phyloP scores from a whole-genome alignment of 2,888 invertebrate genomes.

The Branchellion lobata region DNA sequence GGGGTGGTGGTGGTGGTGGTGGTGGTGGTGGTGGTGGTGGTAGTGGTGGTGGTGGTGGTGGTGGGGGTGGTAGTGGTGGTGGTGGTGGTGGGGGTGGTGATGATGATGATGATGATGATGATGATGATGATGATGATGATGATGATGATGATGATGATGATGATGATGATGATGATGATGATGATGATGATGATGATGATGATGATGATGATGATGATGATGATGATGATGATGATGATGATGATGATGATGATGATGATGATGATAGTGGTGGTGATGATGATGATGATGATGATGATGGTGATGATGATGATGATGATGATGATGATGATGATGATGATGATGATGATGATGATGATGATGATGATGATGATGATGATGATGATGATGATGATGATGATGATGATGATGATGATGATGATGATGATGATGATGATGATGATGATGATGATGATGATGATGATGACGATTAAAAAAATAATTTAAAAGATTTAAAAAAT shows the following conservation, averaged over 20 bases:
- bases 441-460: slow-evolving; percentile 27
- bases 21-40: slow-evolving; percentile 15
- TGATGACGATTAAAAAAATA: too few species aligned
- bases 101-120: slow-evolving; percentile 31
- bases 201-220: slow-evolving; percentile 28
- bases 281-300: slow-evolving; percentile 23
- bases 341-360: slow-evolving; percentile 21
- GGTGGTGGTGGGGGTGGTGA: neutral
- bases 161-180: slow-evolving; percentile 24
- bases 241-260: slow-evolving; percentile 20
- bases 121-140: slow-evolving; percentile 1
- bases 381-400: slow-evolving; percentile 19
- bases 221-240: slow-evolving; percentile 21
- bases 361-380: slow-evolving; percentile 27
- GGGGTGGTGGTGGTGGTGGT: neutral
- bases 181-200: slow-evolving; percentile 20
- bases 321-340: slow-evolving; percentile 27
- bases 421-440: slow-evolving; percentile 10
- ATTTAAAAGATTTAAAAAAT: too few species aligned
- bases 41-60: neutral
- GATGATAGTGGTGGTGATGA: slow-evolving; percentile 6
- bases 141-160: slow-evolving; percentile 18
- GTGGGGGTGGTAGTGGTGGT: neutral
- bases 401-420: slow-evolving; percentile 29
- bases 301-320: slow-evolving; percentile 16